Evolutionary conservation across 2,797 vertebrate genomes (phyloP).

Genomic region (Selene dorsalis): DNA sequence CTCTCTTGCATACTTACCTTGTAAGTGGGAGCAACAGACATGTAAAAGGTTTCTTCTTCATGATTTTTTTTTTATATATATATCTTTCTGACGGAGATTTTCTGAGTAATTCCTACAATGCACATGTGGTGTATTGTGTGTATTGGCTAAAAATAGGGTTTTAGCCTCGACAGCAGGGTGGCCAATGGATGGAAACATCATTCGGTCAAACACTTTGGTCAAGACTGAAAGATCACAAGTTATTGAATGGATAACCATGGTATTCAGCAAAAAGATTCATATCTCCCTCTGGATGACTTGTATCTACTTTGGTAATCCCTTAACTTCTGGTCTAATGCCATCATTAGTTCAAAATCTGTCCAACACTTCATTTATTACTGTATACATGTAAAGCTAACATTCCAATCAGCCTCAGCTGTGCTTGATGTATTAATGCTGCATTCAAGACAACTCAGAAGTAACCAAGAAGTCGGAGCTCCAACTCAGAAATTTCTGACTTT

Average conservation of each 20-base stretch:
- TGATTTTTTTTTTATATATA: background rate
- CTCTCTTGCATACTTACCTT: constrained; percentile 35
- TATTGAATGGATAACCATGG: background rate
- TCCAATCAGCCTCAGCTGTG: background rate
- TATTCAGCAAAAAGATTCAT: background rate
- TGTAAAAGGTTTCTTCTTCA: constrained; percentile 12
- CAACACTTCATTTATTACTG: background rate
- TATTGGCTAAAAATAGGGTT: background rate
- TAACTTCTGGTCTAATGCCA: background rate
- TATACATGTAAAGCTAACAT: background rate
- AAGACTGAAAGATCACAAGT: background rate
- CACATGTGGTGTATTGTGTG: constrained; percentile 7
- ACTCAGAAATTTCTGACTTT: too few species aligned
- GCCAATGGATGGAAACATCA: background rate
- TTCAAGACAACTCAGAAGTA: too few species aligned
- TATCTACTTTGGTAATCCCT: background rate
- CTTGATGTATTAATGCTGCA: too few species aligned
- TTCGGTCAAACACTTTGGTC: background rate
- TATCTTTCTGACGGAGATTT: background rate
- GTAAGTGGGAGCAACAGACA: constrained; percentile 1
- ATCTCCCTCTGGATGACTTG: background rate
- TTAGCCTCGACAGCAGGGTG: constrained; percentile 1
- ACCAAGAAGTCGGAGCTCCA: too few species aligned
- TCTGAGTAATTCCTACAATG: background rate
- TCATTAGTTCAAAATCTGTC: background rate